Percentiles rank a stretch among this genome's conserved stretches.
phyloP scores from a whole-genome alignment of 1,140 invertebrate genomes.

The Aleiodes sp. region DNA sequence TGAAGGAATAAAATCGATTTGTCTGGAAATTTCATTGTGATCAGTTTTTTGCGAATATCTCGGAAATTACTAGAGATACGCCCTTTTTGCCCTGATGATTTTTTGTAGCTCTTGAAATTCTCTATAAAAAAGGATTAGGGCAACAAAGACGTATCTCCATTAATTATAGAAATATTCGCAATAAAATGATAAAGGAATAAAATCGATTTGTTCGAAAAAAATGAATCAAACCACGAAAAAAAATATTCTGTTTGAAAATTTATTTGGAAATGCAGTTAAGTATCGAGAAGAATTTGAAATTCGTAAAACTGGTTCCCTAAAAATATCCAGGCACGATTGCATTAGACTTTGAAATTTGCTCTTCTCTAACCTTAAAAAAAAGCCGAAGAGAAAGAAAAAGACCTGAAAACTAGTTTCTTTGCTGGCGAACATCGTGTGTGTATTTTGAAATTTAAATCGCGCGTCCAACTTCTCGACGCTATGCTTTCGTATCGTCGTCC shows the following conservation, averaged over 20 bases:
- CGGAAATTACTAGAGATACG: too few relatives aligned
- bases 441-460: constrained; percentile 9
- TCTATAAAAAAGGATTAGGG: too few relatives aligned
- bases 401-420: constrained; percentile 11
- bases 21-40: too few relatives aligned
- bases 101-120: too few relatives aligned
- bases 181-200: too few relatives aligned
- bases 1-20: too few relatives aligned
- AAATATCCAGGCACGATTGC: constrained; percentile 4
- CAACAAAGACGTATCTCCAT: too few relatives aligned
- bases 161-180: too few relatives aligned
- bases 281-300: constrained; percentile 6
- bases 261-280: neutral
- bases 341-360: constrained; percentile 15
- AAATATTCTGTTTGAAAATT: constrained; percentile 5
- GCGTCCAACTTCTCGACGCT: too few relatives aligned
- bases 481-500: too few relatives aligned
- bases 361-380: neutral
- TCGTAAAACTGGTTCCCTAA: constrained; percentile 15
- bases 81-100: too few relatives aligned
- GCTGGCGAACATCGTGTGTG: neutral
- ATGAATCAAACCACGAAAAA: neutral
- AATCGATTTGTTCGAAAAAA: neutral
- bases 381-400: neutral
- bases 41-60: too few relatives aligned